phyloP scores from a whole-genome alignment of 2,888 invertebrate species.

The Oxytorus armatus region DNA sequence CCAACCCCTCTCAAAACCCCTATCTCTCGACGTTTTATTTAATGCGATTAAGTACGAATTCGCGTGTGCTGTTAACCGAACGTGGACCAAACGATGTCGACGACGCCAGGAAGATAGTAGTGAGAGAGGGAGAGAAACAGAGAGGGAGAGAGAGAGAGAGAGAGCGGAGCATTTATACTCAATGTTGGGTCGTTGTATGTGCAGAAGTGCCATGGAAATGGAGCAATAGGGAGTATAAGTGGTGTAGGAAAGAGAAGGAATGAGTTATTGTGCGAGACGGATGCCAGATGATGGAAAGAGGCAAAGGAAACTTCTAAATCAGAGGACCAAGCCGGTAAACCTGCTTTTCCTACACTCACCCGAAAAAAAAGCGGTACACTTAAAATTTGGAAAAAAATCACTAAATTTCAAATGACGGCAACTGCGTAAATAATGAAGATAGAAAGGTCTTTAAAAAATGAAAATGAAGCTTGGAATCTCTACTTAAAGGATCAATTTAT shows the following conservation, averaged over 20 bases:
- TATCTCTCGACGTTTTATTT: constrained; percentile 70
- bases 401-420: no score
- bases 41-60: constrained; percentile 78
- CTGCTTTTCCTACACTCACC: background rate
- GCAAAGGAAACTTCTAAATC: constrained; percentile 11
- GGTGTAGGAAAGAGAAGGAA: constrained; percentile 16
- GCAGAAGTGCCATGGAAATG: background rate
- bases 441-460: no score
- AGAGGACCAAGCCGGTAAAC: background rate
- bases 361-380: no score
- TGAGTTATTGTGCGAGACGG: constrained; percentile 41
- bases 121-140: constrained; percentile 19
- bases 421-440: no score
- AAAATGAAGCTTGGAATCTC: no score
- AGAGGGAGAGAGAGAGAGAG: background rate
- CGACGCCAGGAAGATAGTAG: constrained; percentile 48
- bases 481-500: no score
- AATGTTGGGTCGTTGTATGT: background rate
- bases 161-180: background rate
- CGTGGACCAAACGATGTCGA: constrained; percentile 72
- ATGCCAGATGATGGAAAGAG: constrained; percentile 10
- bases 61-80: constrained; percentile 77
- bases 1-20: constrained; percentile 13
- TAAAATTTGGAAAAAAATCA: no score
- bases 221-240: constrained; percentile 5